A percentile compares a stretch with the other conserved stretches of the same genome.
These are phyloP conservation scores for Hemichromis elongatus DNA, from an alignment of 2,113 vertebrate species.

Conservation along the genomic window DNA sequence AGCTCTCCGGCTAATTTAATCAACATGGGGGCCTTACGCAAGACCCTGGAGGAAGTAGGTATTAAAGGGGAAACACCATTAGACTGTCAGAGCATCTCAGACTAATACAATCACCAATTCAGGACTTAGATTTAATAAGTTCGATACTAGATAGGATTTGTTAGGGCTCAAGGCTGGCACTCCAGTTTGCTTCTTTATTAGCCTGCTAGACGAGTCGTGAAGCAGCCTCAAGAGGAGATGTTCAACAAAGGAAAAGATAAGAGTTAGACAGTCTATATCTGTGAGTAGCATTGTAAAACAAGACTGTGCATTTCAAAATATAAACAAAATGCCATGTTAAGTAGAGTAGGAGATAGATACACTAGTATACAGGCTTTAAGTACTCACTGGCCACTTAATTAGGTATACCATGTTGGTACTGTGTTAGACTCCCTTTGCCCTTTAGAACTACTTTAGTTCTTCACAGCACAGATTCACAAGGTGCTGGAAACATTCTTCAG, in stretches of 20 bases:
- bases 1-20: conserved; percentile 60
- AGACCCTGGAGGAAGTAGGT: conserved; percentile 58
- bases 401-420: not conserved
- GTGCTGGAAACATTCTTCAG: not conserved
- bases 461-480: not conserved
- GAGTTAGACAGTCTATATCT: not conserved
- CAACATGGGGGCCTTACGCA: conserved; percentile 46
- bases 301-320: not conserved
- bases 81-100: conserved; percentile 38
- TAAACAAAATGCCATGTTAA: not conserved
- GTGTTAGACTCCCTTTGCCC: not conserved
- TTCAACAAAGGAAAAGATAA: not conserved
- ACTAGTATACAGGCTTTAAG: not conserved
- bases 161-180: not conserved
- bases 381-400: not conserved
- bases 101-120: conserved; percentile 50
- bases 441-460: not conserved
- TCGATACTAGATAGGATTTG: not conserved
- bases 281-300: not conserved
- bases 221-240: not conserved
- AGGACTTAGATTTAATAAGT: conserved; percentile 28
- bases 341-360: not conserved
- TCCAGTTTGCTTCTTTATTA: conserved; percentile 21
- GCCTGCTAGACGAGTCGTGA: not conserved
- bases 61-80: conserved; percentile 59